These are phyloP conservation scores for Melanostigma gelatinosum DNA, from an alignment of 2,113 vertebrate species.

Conservation along the genomic window DNA sequence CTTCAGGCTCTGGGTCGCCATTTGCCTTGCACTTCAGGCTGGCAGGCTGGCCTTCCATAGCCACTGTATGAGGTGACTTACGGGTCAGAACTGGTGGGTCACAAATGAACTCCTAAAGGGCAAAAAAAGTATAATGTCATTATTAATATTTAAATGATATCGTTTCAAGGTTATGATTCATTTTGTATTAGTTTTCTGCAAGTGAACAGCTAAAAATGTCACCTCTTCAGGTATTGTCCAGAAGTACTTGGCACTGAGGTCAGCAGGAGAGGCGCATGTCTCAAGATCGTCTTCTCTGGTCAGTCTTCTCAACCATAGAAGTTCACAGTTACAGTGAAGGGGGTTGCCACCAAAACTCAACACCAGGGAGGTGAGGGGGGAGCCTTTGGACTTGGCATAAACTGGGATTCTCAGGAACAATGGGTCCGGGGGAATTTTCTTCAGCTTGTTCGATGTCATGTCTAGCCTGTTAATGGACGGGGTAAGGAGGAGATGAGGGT, in stretches of 20 bases:
- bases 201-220: background rate
- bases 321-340: conserved; percentile 94
- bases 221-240: conserved; percentile 95
- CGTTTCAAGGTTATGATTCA: background rate
- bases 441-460: conserved; percentile 97
- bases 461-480: conserved; percentile 81
- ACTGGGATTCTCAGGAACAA: conserved; percentile 92
- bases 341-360: conserved; percentile 95
- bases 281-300: conserved; percentile 94
- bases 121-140: background rate
- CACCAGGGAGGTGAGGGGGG: conserved; percentile 87
- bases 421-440: conserved; percentile 95
- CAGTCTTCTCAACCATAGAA: conserved; percentile 92
- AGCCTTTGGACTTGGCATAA: conserved; percentile 90
- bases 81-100: conserved; percentile 94
- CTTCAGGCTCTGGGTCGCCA: conserved; percentile 92
- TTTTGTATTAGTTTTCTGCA: background rate
- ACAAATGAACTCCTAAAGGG: conserved; percentile 89
- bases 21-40: conserved; percentile 94
- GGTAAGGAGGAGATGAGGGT: background rate
- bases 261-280: conserved; percentile 91
- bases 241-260: conserved; percentile 92
- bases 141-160: background rate
- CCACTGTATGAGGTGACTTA: conserved; percentile 80
- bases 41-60: conserved; percentile 84